A percentile compares a stretch with the other conserved stretches of the same genome.
These are phyloP conservation scores for Drosophila nigrodunni DNA, from an alignment of 1,140 invertebrate species.

Conservation along the genomic window DNA sequence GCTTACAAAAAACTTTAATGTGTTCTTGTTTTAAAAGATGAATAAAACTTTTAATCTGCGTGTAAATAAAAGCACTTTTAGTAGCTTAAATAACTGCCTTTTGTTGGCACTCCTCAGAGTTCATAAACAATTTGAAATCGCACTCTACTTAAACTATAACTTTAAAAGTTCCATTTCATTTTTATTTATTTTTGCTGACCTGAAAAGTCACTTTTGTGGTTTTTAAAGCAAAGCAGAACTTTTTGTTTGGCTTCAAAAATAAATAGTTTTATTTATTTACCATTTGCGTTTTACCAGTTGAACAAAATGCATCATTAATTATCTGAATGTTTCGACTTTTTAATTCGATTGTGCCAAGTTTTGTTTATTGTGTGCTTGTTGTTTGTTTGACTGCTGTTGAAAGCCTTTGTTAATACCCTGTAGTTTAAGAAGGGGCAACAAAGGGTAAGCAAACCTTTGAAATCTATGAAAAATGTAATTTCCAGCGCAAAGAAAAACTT, in stretches of 20 bases:
- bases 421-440: neutral
- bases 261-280: slow-evolving; percentile 4
- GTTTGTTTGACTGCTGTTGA: slow-evolving; percentile 5
- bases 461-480: too few relatives aligned
- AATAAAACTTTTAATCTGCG: too few relatives aligned
- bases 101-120: too few relatives aligned
- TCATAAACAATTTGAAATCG: too few relatives aligned
- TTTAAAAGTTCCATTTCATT: neutral
- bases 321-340: slow-evolving; percentile 19
- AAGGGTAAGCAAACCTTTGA: neutral
- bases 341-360: slow-evolving; percentile 7
- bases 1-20: too few relatives aligned
- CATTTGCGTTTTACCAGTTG: slow-evolving; percentile 19
- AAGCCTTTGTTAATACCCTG: neutral
- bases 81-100: too few relatives aligned
- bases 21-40: too few relatives aligned
- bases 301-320: slow-evolving; percentile 38
- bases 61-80: too few relatives aligned
- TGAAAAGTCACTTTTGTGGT: slow-evolving; percentile 5
- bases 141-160: too few relatives aligned
- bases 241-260: neutral
- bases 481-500: too few relatives aligned
- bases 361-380: slow-evolving; percentile 13
- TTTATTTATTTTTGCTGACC: neutral
- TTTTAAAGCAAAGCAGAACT: neutral